Percentiles rank a stretch among this genome's conserved stretches.
These are phyloP conservation scores for Carettochelys insculpta DNA, from an alignment of 2,113 vertebrate genomes.

Conservation along the genomic window DNA sequence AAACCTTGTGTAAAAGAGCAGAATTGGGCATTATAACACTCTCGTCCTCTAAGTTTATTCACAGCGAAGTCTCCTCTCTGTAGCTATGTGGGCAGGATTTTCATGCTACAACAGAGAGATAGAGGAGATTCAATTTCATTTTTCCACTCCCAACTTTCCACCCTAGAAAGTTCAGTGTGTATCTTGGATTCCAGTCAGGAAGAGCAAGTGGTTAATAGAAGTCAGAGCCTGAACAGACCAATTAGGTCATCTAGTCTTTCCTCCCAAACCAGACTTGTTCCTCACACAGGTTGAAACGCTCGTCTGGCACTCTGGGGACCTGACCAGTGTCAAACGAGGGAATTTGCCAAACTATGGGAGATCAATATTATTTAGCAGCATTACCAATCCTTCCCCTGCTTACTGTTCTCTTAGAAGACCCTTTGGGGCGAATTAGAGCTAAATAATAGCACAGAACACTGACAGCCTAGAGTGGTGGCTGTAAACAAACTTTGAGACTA, in stretches of 20 bases:
- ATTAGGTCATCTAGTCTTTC: rapidly evolving
- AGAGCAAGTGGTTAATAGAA: background rate
- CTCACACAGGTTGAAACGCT: too few species aligned
- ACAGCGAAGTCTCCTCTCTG: background rate
- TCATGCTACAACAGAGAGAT: background rate
- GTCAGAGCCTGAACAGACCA: background rate
- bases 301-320: too few species aligned
- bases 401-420: too few species aligned
- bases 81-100: conserved; percentile 7
- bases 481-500: too few species aligned
- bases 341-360: too few species aligned
- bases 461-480: too few species aligned
- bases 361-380: too few species aligned
- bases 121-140: background rate
- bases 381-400: too few species aligned
- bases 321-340: too few species aligned
- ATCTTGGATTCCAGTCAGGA: background rate
- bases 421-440: too few species aligned
- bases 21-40: background rate
- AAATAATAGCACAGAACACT: too few species aligned
- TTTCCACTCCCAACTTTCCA: background rate
- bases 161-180: background rate
- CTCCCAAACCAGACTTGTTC: background rate
- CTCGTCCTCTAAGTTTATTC: background rate
- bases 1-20: background rate